Conservation (phyloP, 1,140 invertebrate genomes). For the Mesaphorura yosii region DNA sequence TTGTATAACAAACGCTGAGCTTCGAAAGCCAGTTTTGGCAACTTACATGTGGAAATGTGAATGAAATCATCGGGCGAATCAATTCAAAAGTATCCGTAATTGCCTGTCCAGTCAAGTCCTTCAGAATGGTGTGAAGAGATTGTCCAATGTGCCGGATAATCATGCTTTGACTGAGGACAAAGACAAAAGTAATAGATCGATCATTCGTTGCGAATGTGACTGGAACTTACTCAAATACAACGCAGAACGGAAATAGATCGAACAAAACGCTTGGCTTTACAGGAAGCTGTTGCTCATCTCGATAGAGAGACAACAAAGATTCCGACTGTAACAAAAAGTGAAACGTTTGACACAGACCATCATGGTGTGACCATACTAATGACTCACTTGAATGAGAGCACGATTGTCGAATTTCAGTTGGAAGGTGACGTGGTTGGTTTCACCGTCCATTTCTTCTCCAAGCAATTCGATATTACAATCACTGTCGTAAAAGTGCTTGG, state of each 20-base stretch:
- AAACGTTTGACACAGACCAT: not conserved
- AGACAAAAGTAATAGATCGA: too few relatives aligned
- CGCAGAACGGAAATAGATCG: slow-evolving; percentile 95
- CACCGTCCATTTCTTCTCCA: slow-evolving; percentile 68
- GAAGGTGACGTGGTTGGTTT: slow-evolving; percentile 87
- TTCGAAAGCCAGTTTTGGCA: not conserved
- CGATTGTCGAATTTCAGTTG: slow-evolving; percentile 88
- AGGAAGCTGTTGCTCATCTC: slow-evolving; percentile 72
- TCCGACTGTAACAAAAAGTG: slow-evolving; percentile 47
- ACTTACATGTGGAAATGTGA: slow-evolving; percentile 85
- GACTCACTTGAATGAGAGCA: slow-evolving; percentile 15
- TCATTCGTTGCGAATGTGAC: too few relatives aligned
- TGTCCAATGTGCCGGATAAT: slow-evolving; percentile 77
- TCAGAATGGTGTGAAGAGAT: slow-evolving; percentile 79
- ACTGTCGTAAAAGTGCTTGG: slow-evolving; percentile 76
- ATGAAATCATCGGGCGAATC: slow-evolving; percentile 78
- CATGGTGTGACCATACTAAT: not conserved
- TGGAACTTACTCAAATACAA: slow-evolving; percentile 71
- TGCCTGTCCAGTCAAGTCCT: slow-evolving; percentile 70
- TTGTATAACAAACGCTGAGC: not conserved
- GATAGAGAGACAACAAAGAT: slow-evolving; percentile 53
- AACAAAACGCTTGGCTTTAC: slow-evolving; percentile 80
- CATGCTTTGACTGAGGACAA: slow-evolving; percentile 68
- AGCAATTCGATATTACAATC: slow-evolving; percentile 83
- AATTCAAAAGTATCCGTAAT: slow-evolving; percentile 85